Base-by-base conservation (phyloP, 1,140 invertebrate genomes). In the Plectrocnemia conspersa region DNA sequence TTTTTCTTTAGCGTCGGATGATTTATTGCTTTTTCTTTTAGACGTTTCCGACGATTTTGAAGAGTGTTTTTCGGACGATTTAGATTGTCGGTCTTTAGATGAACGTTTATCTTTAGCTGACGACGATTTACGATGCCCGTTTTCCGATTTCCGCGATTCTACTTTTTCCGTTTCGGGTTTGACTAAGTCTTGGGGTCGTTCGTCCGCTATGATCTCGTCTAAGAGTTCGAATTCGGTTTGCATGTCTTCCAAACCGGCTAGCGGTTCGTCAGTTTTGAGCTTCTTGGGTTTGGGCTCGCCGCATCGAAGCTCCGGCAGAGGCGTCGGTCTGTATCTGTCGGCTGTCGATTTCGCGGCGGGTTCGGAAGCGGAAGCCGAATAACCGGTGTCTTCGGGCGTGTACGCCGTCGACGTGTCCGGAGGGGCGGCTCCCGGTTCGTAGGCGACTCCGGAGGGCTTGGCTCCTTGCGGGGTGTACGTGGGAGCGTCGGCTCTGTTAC, bases 301-400 rank as follows among this genome's bases (percentile, higher is more conserved):
- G 27, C 73, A n/a, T n/a, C n/a, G n/a, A n/a, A n/a, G n/a, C 73
- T 61, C 75, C 74, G 65, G 73, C 72, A 72, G 73, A 44, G 72
- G 24, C 32, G 25, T 52, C 7, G 59, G 59, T 21, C 36, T 47
- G 42, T 57, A 58, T 9, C 41, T 22, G 21, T 45, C 33, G n/a
- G 36, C 42, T 6, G 38, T n/a, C 1, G 15, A 32, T n/a, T n/a
- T n/a, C 24, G 22, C 44, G 11, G 29, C 7, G 50, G 25, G 36
- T 46, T 24, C 48, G 46, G 11, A 29, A 36, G 33, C 46, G 33
- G 42, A 41, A 3, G 35, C 24, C 5, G 24, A 32, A 13, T 52
- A 57, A 3, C 15, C 21, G 19, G 25, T 15, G 23, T 36, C 15
- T 7, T 13, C 19, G 22, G 33, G 19, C 6, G 27, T 7, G 27